phyloP scores from a whole-genome alignment of 1,140 invertebrate genomes.

The Caenorhabditis elegans region DNA sequence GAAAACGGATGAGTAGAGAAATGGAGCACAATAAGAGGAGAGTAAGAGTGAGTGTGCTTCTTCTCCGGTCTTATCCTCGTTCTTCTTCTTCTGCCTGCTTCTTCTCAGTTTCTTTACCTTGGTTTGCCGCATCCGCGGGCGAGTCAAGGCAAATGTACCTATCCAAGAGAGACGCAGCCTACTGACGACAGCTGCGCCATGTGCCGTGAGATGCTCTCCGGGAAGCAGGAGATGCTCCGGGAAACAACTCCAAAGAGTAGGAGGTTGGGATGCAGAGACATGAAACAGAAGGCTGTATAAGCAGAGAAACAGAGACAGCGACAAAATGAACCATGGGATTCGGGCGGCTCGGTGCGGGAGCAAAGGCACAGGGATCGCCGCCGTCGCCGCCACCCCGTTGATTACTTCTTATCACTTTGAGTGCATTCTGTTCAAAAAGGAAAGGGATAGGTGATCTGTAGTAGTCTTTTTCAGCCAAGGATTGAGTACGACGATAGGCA shows the following conservation, averaged over 20 bases:
- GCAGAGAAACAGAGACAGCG: neutral
- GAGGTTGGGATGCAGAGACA: neutral
- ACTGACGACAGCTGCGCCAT: constrained; percentile 26
- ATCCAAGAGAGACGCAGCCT: neutral
- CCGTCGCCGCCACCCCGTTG: too few species aligned
- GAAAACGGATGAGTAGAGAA: neutral
- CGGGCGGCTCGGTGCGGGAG: neutral
- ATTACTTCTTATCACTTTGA: neutral
- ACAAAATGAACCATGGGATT: neutral
- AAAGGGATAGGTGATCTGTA: neutral
- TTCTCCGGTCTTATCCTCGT: neutral
- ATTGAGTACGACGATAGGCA: too few species aligned
- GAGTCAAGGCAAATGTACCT: neutral
- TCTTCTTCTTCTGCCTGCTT: neutral
- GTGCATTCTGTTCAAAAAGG: too few species aligned
- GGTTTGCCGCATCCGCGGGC: neutral
- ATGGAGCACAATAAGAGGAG: neutral
- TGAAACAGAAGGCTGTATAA: neutral
- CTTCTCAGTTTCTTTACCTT: constrained; percentile 19
- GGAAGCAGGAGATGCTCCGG: neutral
- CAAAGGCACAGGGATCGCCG: neutral
- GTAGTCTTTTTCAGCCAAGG: too few species aligned
- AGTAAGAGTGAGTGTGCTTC: neutral
- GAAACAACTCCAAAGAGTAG: neutral
- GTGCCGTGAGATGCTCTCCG: neutral